Conservation (phyloP, 2,797 vertebrate species). For the Alcedo atthis region DNA sequence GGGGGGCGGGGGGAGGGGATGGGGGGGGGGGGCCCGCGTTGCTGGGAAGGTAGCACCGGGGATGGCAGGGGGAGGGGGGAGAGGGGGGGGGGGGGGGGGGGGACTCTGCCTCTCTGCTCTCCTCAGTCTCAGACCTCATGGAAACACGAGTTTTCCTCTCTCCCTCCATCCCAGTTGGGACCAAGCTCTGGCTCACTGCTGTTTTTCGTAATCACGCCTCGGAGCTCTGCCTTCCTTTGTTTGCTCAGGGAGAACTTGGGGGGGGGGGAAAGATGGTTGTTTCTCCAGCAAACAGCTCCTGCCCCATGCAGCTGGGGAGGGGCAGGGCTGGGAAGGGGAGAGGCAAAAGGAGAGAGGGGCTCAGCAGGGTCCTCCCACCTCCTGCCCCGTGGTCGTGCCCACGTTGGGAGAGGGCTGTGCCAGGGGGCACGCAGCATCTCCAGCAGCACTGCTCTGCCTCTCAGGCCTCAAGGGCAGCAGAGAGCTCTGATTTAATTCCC, state of each 20-base stretch:
- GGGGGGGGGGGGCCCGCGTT: too few relatives aligned
- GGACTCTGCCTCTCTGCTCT: not conserved
- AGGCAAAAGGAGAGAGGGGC: not conserved
- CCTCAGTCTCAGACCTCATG: not conserved
- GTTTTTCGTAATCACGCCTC: constrained; percentile 17
- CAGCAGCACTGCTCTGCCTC: not conserved
- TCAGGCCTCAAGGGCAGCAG: not conserved
- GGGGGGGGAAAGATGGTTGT: not conserved
- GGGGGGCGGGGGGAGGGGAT: too few relatives aligned
- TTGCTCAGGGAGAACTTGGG: not conserved
- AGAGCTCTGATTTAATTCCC: not conserved
- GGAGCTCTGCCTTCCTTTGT: not conserved
- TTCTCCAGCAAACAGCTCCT: not conserved
- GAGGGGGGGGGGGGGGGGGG: not conserved
- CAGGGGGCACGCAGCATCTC: not conserved
- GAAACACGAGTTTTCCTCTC: not conserved
- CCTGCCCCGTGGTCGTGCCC: not conserved
- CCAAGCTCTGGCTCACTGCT: not conserved
- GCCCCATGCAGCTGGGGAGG: rapidly evolving
- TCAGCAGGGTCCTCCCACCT: not conserved
- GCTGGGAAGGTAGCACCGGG: too few relatives aligned
- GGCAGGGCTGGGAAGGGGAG: not conserved
- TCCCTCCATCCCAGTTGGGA: not conserved
- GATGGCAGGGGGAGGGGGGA: too few relatives aligned
- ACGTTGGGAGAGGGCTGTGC: rapidly evolving